Percentiles rank a stretch among this genome's conserved stretches.
Evolutionary conservation across 2,888 invertebrate species (phyloP).

Genomic region (Torymus aiolomorphi): DNA sequence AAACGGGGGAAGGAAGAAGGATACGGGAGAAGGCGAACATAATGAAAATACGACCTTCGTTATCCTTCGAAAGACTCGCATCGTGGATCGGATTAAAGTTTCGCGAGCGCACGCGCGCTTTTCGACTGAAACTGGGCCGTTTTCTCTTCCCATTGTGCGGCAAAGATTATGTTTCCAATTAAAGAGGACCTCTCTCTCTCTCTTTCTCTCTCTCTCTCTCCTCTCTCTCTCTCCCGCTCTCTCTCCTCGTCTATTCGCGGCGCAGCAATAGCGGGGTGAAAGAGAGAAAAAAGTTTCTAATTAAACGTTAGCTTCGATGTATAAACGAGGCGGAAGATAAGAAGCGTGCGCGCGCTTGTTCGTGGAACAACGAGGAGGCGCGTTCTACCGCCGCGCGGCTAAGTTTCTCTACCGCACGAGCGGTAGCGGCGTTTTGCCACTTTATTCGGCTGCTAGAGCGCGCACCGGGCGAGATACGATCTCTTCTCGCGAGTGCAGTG

Average conservation of each 20-base stretch:
- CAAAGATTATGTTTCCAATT: slow-evolving; percentile 60
- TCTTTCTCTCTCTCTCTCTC: background rate
- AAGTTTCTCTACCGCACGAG: slow-evolving; percentile 15
- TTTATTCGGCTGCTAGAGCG: background rate
- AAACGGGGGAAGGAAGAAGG: background rate
- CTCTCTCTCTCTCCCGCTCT: background rate
- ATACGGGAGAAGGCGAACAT: slow-evolving; percentile 8
- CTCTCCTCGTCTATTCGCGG: background rate
- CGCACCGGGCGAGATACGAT: background rate
- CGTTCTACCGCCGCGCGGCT: background rate
- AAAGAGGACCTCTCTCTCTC: slow-evolving; percentile 49
- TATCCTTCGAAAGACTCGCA: slow-evolving; percentile 47
- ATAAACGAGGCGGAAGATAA: slow-evolving; percentile 54
- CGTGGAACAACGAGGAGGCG: background rate
- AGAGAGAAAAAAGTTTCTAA: slow-evolving; percentile 57
- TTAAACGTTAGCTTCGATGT: slow-evolving; percentile 58
- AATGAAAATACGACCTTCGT: slow-evolving; percentile 51
- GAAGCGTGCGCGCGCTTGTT: slow-evolving; percentile 12
- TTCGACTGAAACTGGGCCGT: slow-evolving; percentile 43
- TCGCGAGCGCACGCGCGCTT: slow-evolving; percentile 40
- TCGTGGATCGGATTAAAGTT: slow-evolving; percentile 52
- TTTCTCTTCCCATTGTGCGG: slow-evolving; percentile 48
- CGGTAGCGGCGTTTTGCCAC: background rate
- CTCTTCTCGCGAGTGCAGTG: too few species aligned
- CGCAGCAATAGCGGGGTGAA: background rate